Percentiles rank a stretch among this genome's conserved stretches.
These are phyloP conservation scores for Gadopsis marmoratus DNA, from an alignment of 2,797 vertebrate genomes.

Conservation along the genomic window DNA sequence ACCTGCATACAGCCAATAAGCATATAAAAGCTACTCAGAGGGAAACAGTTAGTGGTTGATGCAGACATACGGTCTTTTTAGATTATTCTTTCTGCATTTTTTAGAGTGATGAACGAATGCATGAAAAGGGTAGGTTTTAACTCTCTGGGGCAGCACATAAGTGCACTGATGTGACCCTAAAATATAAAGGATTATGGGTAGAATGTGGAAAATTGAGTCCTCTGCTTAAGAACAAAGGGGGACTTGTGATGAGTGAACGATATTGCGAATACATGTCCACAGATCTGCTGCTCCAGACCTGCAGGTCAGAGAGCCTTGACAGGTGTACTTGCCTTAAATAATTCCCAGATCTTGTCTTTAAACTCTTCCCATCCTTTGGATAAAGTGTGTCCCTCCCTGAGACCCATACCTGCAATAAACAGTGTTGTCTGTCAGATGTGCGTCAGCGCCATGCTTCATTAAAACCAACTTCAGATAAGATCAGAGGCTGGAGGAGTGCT, in stretches of 20 bases:
- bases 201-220: too few species aligned
- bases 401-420: constrained; percentile 87
- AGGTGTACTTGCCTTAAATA: constrained; percentile 88
- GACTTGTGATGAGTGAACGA: too few species aligned
- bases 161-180: neutral
- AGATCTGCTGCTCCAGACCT: neutral
- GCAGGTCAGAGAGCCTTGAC: neutral
- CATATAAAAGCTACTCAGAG: too few species aligned
- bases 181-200: neutral
- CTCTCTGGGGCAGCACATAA: neutral
- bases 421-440: constrained; percentile 40
- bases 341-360: constrained; percentile 93
- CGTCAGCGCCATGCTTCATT: constrained; percentile 11
- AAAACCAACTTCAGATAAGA: constrained; percentile 45
- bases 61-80: too few species aligned
- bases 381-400: constrained; percentile 86
- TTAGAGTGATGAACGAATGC: too few species aligned
- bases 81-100: too few species aligned
- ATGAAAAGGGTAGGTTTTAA: neutral
- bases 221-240: too few species aligned
- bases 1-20: neutral
- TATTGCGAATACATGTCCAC: too few species aligned
- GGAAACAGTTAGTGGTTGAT: too few species aligned
- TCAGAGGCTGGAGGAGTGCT: neutral
- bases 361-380: constrained; percentile 87